Conservation (phyloP, 2,113 vertebrate species). For the Ochotona princeps region DNA sequence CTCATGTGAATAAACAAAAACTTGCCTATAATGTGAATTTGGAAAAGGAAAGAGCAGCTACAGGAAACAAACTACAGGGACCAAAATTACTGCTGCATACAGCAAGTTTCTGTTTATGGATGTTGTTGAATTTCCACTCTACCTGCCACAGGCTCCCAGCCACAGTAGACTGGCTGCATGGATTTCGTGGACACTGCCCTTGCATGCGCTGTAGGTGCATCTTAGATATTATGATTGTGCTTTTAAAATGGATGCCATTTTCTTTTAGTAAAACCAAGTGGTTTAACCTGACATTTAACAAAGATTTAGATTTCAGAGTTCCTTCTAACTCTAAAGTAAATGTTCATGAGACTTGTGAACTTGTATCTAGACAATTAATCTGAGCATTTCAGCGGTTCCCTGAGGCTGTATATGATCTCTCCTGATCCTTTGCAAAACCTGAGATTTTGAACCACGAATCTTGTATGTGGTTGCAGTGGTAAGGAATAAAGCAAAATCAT, state of each 20-base stretch:
- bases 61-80: conserved; percentile 65
- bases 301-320: conserved; percentile 77
- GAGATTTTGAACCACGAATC: conserved; percentile 68
- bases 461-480: conserved; percentile 72
- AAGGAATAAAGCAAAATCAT: conserved; percentile 39
- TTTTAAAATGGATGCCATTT: conserved; percentile 73
- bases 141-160: background rate
- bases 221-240: conserved; percentile 70
- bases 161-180: background rate
- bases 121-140: background rate
- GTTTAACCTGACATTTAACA: conserved; percentile 70
- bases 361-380: conserved; percentile 82
- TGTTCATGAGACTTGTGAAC: conserved; percentile 75
- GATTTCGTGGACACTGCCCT: conserved; percentile 57
- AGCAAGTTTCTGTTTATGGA: background rate
- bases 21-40: conserved; percentile 69
- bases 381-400: conserved; percentile 76
- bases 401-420: conserved; percentile 74
- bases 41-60: conserved; percentile 74
- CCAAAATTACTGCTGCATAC: conserved; percentile 64
- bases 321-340: conserved; percentile 72
- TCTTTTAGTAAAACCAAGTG: conserved; percentile 64
- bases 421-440: conserved; percentile 73
- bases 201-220: conserved; percentile 57
- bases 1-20: conserved; percentile 80